Base-by-base conservation (phyloP, 2,888 invertebrate species). In the Hermaeophaga mercurialis region DNA sequence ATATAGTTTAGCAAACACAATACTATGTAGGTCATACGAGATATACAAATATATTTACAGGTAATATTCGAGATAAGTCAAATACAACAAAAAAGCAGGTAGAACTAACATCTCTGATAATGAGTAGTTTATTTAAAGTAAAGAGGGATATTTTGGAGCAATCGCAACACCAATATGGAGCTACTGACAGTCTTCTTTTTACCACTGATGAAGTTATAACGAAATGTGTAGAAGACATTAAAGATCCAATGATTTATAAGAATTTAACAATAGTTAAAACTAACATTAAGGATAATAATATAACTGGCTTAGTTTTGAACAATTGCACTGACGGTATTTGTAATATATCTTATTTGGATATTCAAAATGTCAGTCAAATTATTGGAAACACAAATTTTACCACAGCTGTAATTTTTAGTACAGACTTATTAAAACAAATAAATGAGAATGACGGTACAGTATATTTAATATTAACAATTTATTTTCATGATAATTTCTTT, bases 261-360 rank as follows among this genome's bases (percentile, higher is more conserved):
- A 80, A 79, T 67, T 65, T 80, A 33, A 74, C 80, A 14, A 78
- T 81, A 67, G 76, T 81, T 62, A 78, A 80, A 1, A 79, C 78
- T 12, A 54, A 62, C 34, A 18, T 66, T n/a, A 58, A 59, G n/a
- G 43, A 48, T 15, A 78, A 74, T 59, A 80, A 80, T 58, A 68
- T 83, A 17, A 79, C 79, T 34, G 82, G 82, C 8, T 26, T 57
- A 0, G 6, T 28, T 9, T 33, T 60, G 1, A 39, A 60, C 12
- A 36, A 48, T 14, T 55, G 55, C 33, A 17, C 31, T 44, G 31
- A 31, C 18, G 39, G 72, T 67, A 75, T 70, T 48, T 84, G 76
- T 70, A 75, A 70, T 65, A 64, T 70, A 80, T 56, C 77, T 62
- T 38, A 68, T 19, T 15, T 54, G 1, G n/a, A 39, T 19, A 34